Evolutionary conservation across 2,888 invertebrate species (phyloP).

Genomic region (Microchrysa polita): DNA sequence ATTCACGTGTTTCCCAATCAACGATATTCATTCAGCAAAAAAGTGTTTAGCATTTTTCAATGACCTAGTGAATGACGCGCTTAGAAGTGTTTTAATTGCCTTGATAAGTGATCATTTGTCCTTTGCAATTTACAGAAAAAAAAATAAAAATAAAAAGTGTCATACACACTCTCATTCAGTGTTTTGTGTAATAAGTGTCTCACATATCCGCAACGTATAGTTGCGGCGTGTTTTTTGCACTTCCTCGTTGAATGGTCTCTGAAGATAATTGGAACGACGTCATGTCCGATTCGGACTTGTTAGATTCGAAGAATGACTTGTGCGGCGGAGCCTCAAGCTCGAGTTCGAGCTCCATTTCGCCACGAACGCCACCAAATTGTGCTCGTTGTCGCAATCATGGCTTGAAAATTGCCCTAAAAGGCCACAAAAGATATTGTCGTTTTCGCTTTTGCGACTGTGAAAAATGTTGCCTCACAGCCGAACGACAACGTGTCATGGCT

Average conservation of each 20-base stretch:
- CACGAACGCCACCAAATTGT: constrained; percentile 89
- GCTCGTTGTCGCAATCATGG: constrained; percentile 92
- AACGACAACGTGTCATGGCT: constrained; percentile 90
- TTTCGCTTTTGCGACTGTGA: constrained; percentile 86
- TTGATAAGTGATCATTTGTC: no score
- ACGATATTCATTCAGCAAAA: background rate
- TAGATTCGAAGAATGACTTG: constrained; percentile 67
- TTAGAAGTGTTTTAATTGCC: no score
- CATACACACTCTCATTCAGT: no score
- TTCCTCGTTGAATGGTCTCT: constrained; percentile 60
- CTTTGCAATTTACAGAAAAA: no score
- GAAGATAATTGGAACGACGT: constrained; percentile 63
- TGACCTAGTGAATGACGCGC: background rate
- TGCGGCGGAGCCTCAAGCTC: constrained; percentile 65
- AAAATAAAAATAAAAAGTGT: no score
- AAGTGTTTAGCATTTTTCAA: background rate
- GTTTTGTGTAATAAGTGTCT: no score
- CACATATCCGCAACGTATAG: background rate
- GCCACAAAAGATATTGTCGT: constrained; percentile 92
- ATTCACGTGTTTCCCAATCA: no score
- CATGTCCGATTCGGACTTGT: constrained; percentile 67
- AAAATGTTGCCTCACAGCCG: constrained; percentile 86
- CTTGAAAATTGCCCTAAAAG: constrained; percentile 87
- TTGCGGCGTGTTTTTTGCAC: background rate
- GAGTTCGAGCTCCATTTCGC: constrained; percentile 70